phyloP scores from a whole-genome alignment of 2,797 vertebrate genomes.

The Pseudochromis fuscus region DNA sequence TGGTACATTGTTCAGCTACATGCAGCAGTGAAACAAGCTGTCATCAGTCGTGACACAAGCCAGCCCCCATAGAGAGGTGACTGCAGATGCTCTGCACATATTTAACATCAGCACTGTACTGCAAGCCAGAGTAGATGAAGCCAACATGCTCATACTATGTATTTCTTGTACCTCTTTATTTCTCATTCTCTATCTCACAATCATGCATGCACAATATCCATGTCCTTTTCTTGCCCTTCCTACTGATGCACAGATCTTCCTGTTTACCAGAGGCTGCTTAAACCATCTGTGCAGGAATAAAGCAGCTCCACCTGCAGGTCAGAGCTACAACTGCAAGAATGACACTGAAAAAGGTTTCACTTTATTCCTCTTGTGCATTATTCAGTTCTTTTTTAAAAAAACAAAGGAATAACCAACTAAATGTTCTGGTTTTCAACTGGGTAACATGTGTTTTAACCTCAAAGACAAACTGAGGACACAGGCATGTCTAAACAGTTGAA shows the following conservation, averaged over 20 bases:
- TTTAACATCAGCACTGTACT: neutral
- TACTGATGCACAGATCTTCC: slow-evolving; percentile 68
- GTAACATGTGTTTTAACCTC: neutral
- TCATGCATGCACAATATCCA: slow-evolving; percentile 13
- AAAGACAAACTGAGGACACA: neutral
- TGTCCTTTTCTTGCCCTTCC: slow-evolving; percentile 79
- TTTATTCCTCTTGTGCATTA: neutral
- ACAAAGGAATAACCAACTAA: neutral
- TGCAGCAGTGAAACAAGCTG: slow-evolving; percentile 36
- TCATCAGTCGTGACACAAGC: slow-evolving; percentile 59
- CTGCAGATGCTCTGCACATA: slow-evolving; percentile 46
- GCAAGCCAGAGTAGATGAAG: neutral
- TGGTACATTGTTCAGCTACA: neutral
- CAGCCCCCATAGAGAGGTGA: slow-evolving; percentile 31
- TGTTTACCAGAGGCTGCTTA: slow-evolving; percentile 58
- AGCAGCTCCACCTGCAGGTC: slow-evolving; percentile 66
- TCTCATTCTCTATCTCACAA: slow-evolving; percentile 10
- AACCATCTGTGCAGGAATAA: slow-evolving; percentile 57
- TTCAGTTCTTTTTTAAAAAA: neutral
- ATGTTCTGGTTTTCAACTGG: neutral
- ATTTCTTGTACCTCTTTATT: neutral
- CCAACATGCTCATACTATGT: neutral
- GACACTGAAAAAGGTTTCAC: slow-evolving; percentile 15
- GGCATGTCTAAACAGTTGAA: neutral
- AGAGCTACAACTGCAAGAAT: slow-evolving; percentile 53